These are phyloP conservation scores for Gorsachius magnificus DNA, from an alignment of 2,797 vertebrate species.

Conservation along the genomic window DNA sequence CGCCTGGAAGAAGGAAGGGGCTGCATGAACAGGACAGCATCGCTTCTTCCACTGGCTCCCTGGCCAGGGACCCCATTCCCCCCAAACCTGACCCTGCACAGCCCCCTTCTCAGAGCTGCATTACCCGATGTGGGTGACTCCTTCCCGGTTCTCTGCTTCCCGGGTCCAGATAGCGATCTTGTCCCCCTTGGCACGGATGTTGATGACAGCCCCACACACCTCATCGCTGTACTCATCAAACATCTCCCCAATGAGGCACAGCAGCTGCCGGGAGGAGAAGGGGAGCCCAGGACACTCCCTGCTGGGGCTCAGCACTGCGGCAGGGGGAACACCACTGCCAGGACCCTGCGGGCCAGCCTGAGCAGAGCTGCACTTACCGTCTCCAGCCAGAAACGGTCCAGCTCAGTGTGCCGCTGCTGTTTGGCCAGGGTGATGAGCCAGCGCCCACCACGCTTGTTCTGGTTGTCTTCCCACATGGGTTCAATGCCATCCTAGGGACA, in stretches of 20 bases:
- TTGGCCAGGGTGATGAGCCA: conserved; percentile 87
- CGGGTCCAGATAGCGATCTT: conserved; percentile 88
- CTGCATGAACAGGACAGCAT: neutral
- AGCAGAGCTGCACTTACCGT: conserved; percentile 66
- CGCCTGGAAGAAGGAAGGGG: conserved; percentile 57
- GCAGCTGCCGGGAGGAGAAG: conserved; percentile 67
- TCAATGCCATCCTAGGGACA: conserved; percentile 79
- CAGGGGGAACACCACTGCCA: fast-evolving
- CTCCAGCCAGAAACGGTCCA: conserved; percentile 86
- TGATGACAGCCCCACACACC: conserved; percentile 85
- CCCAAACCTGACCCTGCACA: fast-evolving
- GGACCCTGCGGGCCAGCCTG: fast-evolving
- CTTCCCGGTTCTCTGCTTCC: conserved; percentile 80
- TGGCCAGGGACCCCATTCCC: neutral
- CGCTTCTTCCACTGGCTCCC: fast-evolving
- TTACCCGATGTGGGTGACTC: conserved; percentile 84
- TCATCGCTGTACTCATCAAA: conserved; percentile 79
- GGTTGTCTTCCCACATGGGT: conserved; percentile 88
- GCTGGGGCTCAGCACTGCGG: fast-evolving
- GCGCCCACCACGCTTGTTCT: conserved; percentile 84
- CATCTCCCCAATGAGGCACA: conserved; percentile 86
- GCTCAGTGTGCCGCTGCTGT: conserved; percentile 81
- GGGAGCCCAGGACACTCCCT: neutral
- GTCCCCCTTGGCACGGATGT: conserved; percentile 85
- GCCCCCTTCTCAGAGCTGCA: fast-evolving